Evolutionary conservation across 2,797 vertebrate species (phyloP).

Genomic region (Falco columbarius): DNA sequence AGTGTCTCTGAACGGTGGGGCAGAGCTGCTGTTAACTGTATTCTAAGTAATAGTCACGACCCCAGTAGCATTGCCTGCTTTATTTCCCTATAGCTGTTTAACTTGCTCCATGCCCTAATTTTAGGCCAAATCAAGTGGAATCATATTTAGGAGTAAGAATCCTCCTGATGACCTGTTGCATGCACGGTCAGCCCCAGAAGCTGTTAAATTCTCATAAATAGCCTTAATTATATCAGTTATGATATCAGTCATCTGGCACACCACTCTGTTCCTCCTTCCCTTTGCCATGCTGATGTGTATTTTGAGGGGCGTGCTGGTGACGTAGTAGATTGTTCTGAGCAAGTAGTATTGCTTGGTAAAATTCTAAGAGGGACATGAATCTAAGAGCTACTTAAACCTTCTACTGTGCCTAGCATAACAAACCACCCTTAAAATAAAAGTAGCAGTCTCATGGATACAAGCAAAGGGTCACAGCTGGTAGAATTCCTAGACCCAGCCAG

Average conservation of each 20-base stretch:
- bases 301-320: not conserved
- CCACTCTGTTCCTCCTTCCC: not conserved
- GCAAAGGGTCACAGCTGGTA: not conserved
- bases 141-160: not conserved
- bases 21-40: too few relatives aligned
- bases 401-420: not conserved
- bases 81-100: not conserved
- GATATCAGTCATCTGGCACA: not conserved
- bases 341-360: not conserved
- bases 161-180: not conserved
- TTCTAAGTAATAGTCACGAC: rapidly evolving
- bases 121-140: not conserved
- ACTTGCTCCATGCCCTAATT: not conserved
- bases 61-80: not conserved
- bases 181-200: not conserved
- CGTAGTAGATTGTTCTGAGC: not conserved
- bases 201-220: not conserved
- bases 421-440: not conserved
- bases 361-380: not conserved
- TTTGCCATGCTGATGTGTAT: not conserved
- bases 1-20: not conserved
- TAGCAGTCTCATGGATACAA: not conserved
- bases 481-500: not conserved
- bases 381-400: not conserved
- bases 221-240: not conserved